Conservation (phyloP, 2,888 invertebrate genomes). For the Aplocera efformata region DNA sequence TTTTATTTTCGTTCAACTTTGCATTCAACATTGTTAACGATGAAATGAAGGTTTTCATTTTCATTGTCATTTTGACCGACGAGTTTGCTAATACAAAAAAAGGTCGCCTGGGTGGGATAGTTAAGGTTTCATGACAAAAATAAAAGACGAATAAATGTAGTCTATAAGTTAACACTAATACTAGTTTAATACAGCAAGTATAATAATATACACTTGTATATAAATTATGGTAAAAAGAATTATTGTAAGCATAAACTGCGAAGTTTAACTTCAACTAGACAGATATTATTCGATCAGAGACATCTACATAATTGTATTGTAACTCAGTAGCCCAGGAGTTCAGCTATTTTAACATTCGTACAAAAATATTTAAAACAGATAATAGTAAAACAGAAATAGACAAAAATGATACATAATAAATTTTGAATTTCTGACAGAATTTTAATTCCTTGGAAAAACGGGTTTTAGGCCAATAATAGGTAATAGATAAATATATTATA, state of each 20-base stretch:
- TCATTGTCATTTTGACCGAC: background rate
- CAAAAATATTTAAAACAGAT: too few relatives aligned
- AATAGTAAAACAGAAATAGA: too few relatives aligned
- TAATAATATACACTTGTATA: conserved; percentile 57
- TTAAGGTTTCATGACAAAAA: conserved; percentile 25
- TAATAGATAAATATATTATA: conserved; percentile 32
- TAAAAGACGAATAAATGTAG: conserved; percentile 43
- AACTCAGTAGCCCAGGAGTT: background rate
- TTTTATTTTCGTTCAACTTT: conserved; percentile 47
- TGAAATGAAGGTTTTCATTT: background rate
- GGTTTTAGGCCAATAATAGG: conserved; percentile 52
- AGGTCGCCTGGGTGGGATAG: background rate
- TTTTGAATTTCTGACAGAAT: too few relatives aligned
- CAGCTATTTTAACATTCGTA: too few relatives aligned
- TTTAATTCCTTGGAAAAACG: too few relatives aligned
- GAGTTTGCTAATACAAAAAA: background rate
- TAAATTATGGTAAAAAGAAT: conserved; percentile 12
- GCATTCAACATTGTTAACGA: too few relatives aligned
- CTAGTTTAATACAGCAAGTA: conserved; percentile 69
- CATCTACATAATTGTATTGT: conserved; percentile 16
- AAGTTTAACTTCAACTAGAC: conserved; percentile 64
- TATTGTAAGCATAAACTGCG: conserved; percentile 36
- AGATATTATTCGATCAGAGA: conserved; percentile 38
- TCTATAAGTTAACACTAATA: conserved; percentile 59
- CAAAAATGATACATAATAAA: too few relatives aligned